Percentiles rank a stretch among this genome's conserved stretches.
These are phyloP conservation scores for Notarius quadriscutis DNA, from an alignment of 2,113 vertebrate genomes.

Conservation along the genomic window DNA sequence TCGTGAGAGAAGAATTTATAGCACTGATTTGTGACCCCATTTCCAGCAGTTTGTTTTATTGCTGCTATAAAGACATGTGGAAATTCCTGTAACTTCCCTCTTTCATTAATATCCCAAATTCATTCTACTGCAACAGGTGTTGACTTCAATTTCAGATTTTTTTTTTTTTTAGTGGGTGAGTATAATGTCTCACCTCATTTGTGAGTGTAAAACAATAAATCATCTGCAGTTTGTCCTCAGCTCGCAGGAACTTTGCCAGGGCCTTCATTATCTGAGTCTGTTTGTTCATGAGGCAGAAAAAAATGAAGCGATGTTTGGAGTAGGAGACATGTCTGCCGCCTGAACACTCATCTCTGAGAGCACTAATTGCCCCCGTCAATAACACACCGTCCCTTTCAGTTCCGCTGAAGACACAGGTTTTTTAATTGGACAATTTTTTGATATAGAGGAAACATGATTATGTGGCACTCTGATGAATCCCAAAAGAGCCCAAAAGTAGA, in stretches of 20 bases:
- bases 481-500: too few species aligned
- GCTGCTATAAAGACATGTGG: background rate
- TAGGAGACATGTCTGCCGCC: background rate
- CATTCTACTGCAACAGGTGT: background rate
- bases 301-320: background rate
- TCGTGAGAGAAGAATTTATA: too few species aligned
- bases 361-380: background rate
- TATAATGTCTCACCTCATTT: background rate
- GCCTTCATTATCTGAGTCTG: background rate
- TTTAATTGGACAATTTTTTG: slow-evolving; percentile 16
- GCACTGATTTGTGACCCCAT: background rate
- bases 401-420: background rate
- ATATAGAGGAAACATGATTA: background rate
- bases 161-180: background rate
- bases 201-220: background rate
- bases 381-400: background rate
- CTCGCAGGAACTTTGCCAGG: background rate
- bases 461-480: background rate
- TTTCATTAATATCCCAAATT: background rate
- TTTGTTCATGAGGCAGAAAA: background rate
- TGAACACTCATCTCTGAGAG: background rate
- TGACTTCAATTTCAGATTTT: background rate
- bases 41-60: background rate
- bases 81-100: slow-evolving; percentile 1
- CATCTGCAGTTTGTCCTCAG: background rate